Percentiles rank a stretch among this genome's conserved stretches.
Conservation (phyloP, 2,113 vertebrate species). For the Vimba vimba region DNA sequence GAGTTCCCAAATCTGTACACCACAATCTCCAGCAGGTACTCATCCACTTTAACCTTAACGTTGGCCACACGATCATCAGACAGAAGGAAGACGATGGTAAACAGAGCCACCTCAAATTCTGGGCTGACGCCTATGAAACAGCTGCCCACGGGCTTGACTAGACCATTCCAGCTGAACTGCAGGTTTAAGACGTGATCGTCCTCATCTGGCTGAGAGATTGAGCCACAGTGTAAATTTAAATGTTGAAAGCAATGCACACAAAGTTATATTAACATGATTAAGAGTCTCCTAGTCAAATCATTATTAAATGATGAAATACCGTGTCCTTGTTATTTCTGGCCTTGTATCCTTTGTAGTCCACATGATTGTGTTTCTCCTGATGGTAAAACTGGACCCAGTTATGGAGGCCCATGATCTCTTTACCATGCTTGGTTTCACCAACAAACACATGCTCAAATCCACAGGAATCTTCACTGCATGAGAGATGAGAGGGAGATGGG, state of each 20-base stretch:
- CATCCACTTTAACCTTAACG: constrained; percentile 77
- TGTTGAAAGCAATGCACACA: not conserved
- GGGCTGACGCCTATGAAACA: constrained; percentile 85
- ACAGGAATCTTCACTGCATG: constrained; percentile 81
- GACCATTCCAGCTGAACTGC: constrained; percentile 87
- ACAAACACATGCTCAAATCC: constrained; percentile 91
- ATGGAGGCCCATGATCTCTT: constrained; percentile 83
- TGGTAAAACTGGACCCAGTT: constrained; percentile 91
- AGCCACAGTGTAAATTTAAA: not conserved
- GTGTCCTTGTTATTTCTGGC: constrained; percentile 73
- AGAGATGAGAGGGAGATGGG: not conserved
- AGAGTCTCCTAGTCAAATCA: not conserved
- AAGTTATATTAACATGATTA: not conserved
- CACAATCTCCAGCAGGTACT: constrained; percentile 82
- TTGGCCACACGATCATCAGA: constrained; percentile 73
- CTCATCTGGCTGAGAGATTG: constrained; percentile 76
- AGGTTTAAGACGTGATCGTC: constrained; percentile 86
- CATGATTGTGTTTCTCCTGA: constrained; percentile 79
- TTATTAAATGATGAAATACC: constrained; percentile 66
- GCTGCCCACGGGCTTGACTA: constrained; percentile 80
- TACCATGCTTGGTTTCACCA: constrained; percentile 79
- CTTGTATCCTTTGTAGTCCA: constrained; percentile 87
- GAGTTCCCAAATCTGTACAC: constrained; percentile 77
- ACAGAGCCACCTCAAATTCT: constrained; percentile 84
- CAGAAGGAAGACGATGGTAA: constrained; percentile 83